Evolutionary conservation across 2,888 invertebrate species (phyloP).

Genomic region (Anagyrus pseudococci): DNA sequence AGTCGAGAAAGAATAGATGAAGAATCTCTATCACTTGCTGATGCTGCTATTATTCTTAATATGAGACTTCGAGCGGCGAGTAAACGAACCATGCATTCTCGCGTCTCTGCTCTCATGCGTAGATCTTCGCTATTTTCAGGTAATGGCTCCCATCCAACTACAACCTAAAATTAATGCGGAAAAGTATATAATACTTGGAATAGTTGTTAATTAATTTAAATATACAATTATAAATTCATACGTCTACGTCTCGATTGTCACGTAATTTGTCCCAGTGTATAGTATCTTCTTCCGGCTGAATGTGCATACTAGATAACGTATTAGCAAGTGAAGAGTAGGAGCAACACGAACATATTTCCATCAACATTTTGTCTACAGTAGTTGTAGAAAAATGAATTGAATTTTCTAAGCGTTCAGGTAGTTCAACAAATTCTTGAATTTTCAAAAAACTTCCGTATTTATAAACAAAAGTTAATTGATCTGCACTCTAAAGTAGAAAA

Average conservation of each 20-base stretch:
- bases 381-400: constrained; percentile 79
- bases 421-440: constrained; percentile 87
- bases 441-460: constrained; percentile 95
- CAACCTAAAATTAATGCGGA: constrained; percentile 46
- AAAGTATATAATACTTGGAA: neutral
- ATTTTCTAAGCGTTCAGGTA: constrained; percentile 79
- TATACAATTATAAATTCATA: constrained; percentile 34
- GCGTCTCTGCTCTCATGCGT: constrained; percentile 53
- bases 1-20: constrained; percentile 47
- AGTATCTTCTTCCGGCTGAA: constrained; percentile 53
- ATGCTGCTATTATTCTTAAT: constrained; percentile 53
- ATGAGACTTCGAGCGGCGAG: constrained; percentile 53
- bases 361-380: constrained; percentile 72
- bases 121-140: constrained; percentile 46
- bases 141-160: constrained; percentile 57
- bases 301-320: constrained; percentile 52
- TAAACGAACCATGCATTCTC: constrained; percentile 53
- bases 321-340: constrained; percentile 46
- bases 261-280: constrained; percentile 53
- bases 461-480: constrained; percentile 90
- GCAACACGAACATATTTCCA: constrained; percentile 67
- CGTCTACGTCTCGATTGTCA: constrained; percentile 59
- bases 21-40: constrained; percentile 46
- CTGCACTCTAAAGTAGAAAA: constrained; percentile 74
- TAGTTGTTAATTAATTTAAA: neutral